phyloP scores from a whole-genome alignment of 2,888 invertebrate species.

The Notodromas monacha region DNA sequence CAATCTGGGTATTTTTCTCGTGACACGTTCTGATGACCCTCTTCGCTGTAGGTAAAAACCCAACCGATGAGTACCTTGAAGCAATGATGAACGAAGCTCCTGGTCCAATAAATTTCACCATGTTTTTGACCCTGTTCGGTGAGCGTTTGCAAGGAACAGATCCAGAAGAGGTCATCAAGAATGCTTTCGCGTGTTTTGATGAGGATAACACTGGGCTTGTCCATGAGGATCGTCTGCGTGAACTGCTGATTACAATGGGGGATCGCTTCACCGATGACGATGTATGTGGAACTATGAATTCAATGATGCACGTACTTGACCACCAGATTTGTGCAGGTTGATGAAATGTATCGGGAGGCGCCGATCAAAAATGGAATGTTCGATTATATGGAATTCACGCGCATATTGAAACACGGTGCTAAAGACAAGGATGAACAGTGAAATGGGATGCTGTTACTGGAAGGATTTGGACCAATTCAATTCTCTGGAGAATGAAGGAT shows the following conservation, averaged over 20 bases:
- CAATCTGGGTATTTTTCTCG: background rate
- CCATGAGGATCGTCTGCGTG: conserved; percentile 70
- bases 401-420: conserved; percentile 92
- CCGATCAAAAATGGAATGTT: conserved; percentile 74
- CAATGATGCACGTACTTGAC: background rate
- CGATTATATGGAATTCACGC: conserved; percentile 90
- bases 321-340: conserved; percentile 24
- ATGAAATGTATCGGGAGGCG: conserved; percentile 93
- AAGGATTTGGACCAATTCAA: background rate
- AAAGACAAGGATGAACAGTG: conserved; percentile 89
- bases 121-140: conserved; percentile 93
- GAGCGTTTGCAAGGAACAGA: conserved; percentile 93
- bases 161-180: conserved; percentile 94
- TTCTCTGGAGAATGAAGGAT: too few relatives aligned
- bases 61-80: conserved; percentile 76
- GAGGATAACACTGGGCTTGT: conserved; percentile 76
- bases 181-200: conserved; percentile 96
- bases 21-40: conserved; percentile 8
- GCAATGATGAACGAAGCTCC: conserved; percentile 98
- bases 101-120: conserved; percentile 93
- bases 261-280: conserved; percentile 66
- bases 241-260: conserved; percentile 85
- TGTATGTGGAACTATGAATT: conserved; percentile 18
- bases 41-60: conserved; percentile 83
- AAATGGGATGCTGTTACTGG: conserved; percentile 5